Base-by-base conservation (phyloP, 2,888 invertebrate genomes). In the Tetragonisca angustula region DNA sequence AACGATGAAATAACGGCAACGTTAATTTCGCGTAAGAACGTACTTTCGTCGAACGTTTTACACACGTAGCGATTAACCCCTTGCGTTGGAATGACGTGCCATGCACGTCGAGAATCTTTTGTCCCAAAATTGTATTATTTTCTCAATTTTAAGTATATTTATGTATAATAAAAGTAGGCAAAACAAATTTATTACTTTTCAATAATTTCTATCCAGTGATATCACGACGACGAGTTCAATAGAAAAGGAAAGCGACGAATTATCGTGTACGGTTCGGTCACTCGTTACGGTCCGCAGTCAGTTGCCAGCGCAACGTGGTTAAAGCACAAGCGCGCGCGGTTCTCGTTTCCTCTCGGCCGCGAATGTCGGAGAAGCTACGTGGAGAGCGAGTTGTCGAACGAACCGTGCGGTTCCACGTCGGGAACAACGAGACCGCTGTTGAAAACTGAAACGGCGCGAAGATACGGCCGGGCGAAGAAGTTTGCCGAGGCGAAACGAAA, bases 401-500 rank as follows among this genome's bases (percentile, higher is more conserved):
- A 43, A 11, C 1, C 43, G 32, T 17, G 59, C 27, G 59, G 67
- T 71, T 71, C 24, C 50, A 27, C 65, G 64, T 11, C 19, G 21
- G 43, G 49, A 61, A 54, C 56, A 61, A 19, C 21, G 36, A 21
- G 0, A 17, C n/a, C 24, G 43, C n/a, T 21, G 50, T 50, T 32
- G 43, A 43, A 4, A 43, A 43, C 43, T 43, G 43, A 54, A 76
- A 65, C 59, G 49, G n/a, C 2, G 70, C 54, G 43, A 69, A 13
- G 24, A 3, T 36, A 68, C 27, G 21, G 49, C 9, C 21, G 24
- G 32, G 24, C 27, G n/a, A n/a, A 61, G 65, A 79, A 68, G 74
- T 61, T 75, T 36, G 36, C 52, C 72, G 75, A 64, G 24, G 68
- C 71, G 73, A 76, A 52, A 79, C 71, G 62, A 64, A 81, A 84